Base-by-base conservation (phyloP, 1,140 invertebrate species). In the Uloborus diversus region DNA sequence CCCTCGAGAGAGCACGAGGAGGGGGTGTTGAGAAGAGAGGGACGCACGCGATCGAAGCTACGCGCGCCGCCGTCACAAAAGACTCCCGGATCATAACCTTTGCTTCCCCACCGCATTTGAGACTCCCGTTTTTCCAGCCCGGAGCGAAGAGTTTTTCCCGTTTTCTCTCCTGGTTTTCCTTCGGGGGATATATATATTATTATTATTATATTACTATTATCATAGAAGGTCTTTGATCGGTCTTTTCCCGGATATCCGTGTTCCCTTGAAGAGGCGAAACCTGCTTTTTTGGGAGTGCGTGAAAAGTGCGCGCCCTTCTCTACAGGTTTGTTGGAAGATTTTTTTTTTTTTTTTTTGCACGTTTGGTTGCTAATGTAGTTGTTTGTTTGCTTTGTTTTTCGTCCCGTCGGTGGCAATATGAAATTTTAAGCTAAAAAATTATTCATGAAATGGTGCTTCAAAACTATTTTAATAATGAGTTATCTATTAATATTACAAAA, bases 81-180 rank as follows among this genome's bases (percentile, higher is more conserved):
- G 66, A 37, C 27, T 59, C 68, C 68, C 25, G 68, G 68, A 71
- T 71, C 68, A 71, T 71, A 71, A 71, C 68, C 68, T 71, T 57
- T 71, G 68, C 68, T 71, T 71, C 68, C 68, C 68, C 30, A 25
- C 30, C 49, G 68, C 53, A 57, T 59, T 57, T 69, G 33, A 57
- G 30, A 59, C 53, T 57, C 68, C 53, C 51, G 56, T 71, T 71
- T 53, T 71, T 57, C 53, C 25, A 14, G 25, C 32, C 68, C 68
- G 33, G 68, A 56, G 59, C 53, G 53, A 23, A 57, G 32, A 27
- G 30, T 17, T 53, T 69, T 71, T 42, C 59, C 68, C 53, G 23
- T 51, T 42, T 71, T 69, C 59, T 71, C 68, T 25, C 32, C 17
- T 17, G 13, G 7, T 17, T 17, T 33, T 35, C 17, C 30, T 23